Base-by-base conservation (phyloP, 2,113 vertebrate genomes). In the Formicarius rufipectus region DNA sequence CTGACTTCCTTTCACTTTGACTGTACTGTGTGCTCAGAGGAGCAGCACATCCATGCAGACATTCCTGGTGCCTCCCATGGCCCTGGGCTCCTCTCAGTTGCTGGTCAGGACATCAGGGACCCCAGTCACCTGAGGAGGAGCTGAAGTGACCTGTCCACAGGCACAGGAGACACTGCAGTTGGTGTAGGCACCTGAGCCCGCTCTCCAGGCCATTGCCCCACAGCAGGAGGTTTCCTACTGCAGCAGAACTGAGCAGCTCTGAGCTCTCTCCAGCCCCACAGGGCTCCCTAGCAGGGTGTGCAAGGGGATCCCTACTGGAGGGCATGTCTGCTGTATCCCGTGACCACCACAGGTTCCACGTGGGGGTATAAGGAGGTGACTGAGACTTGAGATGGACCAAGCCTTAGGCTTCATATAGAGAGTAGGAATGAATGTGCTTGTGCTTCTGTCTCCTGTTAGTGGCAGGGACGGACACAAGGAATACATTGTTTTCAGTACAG, bases 121-220 rank as follows among this genome's bases (percentile, higher is more conserved):
- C 6, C 7, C 0, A 0, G 0, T 44, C 42, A 79, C 14, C 16
- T 5, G 18, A 50, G 30, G 10, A 87, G 30, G 14, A 60, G 44
- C 33, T 71, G 82, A 60, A 90, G 12, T 69, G 49, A 80, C 63
- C 27, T 77, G 25, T 53, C 39, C 74, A 35, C 63, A 88, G 6
- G 24, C n/a, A 69, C 9, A 73, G 28, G n/a, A 77, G 40, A 56
- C 40, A 22, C 15, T n/a, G 12, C 53, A 62, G 5, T 35, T 30
- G 68, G 6, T 20, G 33, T 15, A 60, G 37, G 22, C 56, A 58
- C 56, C 22, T 35, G 33, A 58, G 22, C 33, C 56, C 24, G 56
- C 56, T 58, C 56, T 58, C 22, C 33, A 58, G 33, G 23, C n/a
- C 22, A 35, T 24, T 4, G 10, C 23, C n/a, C 22, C 58, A 58